Conservation (phyloP, 2,797 vertebrate species). For the Monodelphis domestica region DNA sequence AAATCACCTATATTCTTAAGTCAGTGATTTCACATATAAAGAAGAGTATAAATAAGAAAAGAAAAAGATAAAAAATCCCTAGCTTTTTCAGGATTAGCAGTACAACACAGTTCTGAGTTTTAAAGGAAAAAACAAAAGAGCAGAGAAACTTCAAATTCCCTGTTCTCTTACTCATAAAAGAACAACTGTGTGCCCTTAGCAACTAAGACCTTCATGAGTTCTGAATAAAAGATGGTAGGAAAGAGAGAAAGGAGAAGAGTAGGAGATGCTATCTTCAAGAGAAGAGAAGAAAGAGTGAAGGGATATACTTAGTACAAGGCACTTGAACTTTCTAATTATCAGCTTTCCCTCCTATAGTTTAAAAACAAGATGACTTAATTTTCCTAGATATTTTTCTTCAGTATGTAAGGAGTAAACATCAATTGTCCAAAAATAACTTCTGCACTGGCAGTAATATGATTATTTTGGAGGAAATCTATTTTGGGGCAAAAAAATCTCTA, state of each 20-base stretch:
- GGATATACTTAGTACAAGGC: too few relatives aligned
- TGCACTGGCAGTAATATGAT: constrained; percentile 10
- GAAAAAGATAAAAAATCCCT: too few relatives aligned
- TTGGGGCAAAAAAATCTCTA: constrained; percentile 64
- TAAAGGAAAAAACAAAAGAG: not conserved
- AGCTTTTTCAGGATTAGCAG: not conserved
- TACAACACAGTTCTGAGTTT: not conserved
- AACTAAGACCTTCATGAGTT: not conserved
- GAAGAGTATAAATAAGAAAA: too few relatives aligned
- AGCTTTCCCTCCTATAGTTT: constrained; percentile 52
- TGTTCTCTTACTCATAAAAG: not conserved
- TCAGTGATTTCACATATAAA: too few relatives aligned
- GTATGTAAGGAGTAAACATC: constrained; percentile 36
- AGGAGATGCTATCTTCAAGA: not conserved
- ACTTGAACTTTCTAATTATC: too few relatives aligned
- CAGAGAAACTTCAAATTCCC: not conserved
- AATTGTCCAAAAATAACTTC: constrained; percentile 47
- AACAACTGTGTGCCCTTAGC: not conserved
- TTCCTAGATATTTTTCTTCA: constrained; percentile 34
- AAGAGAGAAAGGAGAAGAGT: not conserved
- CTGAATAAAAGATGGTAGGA: not conserved
- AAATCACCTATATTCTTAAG: too few relatives aligned
- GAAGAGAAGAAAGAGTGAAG: not conserved
- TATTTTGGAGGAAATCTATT: constrained; percentile 69
- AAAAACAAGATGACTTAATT: constrained; percentile 8